phyloP scores from a whole-genome alignment of 2,113 vertebrate species.

The Delphinapterus leucas region DNA sequence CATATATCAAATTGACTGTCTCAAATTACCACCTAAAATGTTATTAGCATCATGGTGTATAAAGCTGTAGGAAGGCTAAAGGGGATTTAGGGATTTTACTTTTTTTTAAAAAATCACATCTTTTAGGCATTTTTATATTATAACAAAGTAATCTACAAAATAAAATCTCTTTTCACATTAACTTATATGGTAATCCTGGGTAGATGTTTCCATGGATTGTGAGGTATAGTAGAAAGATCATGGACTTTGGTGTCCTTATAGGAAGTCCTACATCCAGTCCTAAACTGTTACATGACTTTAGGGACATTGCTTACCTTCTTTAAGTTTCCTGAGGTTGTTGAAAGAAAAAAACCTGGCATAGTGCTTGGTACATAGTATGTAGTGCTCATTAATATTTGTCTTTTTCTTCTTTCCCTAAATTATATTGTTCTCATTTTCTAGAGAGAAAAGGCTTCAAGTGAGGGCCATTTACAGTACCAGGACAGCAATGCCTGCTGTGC shows the following conservation, averaged over 20 bases:
- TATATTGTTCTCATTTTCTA: slow-evolving; percentile 28
- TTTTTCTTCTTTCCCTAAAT: neutral
- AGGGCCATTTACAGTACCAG: neutral
- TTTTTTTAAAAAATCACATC: neutral
- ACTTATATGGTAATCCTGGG: neutral
- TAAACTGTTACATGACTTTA: neutral
- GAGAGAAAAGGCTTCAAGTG: neutral
- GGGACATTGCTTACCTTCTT: neutral
- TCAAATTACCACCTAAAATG: slow-evolving; percentile 1
- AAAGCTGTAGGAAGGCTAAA: neutral
- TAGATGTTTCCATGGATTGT: neutral
- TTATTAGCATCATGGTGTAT: neutral
- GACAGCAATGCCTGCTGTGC: neutral
- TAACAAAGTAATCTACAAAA: neutral
- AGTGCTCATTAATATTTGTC: neutral
- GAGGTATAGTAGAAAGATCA: neutral
- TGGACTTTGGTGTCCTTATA: neutral
- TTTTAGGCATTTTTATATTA: neutral
- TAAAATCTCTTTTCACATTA: neutral
- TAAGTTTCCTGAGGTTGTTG: neutral
- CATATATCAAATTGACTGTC: neutral
- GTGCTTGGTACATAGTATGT: neutral
- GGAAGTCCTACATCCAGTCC: neutral
- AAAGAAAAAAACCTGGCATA: neutral
- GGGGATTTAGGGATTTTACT: slow-evolving; percentile 1